Evolutionary conservation across 53 echinoderm and acorn worm genomes (phyloP).

Genomic region (Mesocentrotus franciscanus): DNA sequence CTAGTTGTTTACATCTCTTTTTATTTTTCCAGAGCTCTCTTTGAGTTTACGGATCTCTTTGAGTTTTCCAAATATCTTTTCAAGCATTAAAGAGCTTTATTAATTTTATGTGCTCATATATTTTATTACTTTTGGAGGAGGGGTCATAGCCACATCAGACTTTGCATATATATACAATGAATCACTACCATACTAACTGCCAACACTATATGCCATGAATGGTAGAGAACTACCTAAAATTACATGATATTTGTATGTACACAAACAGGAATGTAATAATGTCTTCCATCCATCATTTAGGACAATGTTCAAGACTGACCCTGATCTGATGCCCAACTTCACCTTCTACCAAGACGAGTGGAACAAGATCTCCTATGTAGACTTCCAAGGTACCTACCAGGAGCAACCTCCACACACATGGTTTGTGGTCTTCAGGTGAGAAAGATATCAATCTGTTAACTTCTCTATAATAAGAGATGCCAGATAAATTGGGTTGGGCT

Average conservation of each 20-base stretch:
- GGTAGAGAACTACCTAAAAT: background rate
- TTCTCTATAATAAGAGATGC: no score
- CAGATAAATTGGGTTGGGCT: no score
- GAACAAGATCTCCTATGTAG: constrained; percentile 94
- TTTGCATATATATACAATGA: background rate
- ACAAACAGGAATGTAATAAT: background rate
- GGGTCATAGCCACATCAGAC: no score
- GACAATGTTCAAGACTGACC: constrained; percentile 97
- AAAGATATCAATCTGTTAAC: background rate
- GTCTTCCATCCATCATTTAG: constrained; percentile 49
- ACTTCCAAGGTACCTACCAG: constrained; percentile 97
- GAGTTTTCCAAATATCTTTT: no score
- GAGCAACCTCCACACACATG: constrained; percentile 94
- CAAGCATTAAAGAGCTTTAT: no score
- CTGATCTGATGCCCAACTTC: constrained; percentile 94
- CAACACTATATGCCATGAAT: background rate
- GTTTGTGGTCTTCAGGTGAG: constrained; percentile 99
- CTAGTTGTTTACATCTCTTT: no score
- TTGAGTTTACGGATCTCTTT: no score
- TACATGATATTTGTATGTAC: background rate
- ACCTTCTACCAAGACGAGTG: constrained; percentile 99
- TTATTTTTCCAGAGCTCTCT: no score
- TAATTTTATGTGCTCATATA: no score
- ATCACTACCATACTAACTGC: background rate
- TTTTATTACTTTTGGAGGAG: no score